A percentile compares a stretch with the other conserved stretches of the same genome.
These are phyloP conservation scores for Chaetops frenatus DNA, from an alignment of 2,113 vertebrate species.

Conservation along the genomic window DNA sequence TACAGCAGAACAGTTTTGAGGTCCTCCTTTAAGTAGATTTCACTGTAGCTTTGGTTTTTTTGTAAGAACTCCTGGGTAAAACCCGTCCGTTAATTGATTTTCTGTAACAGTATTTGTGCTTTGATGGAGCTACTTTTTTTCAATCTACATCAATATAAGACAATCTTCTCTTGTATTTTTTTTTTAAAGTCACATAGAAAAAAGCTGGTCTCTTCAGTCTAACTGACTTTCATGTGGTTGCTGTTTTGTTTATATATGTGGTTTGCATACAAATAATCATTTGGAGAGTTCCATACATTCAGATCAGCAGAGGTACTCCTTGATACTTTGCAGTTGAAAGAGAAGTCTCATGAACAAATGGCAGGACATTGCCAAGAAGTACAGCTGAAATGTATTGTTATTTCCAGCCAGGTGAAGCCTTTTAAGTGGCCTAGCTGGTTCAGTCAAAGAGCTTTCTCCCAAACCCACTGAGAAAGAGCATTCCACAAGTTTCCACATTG, in stretches of 20 bases:
- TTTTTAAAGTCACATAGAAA: background rate
- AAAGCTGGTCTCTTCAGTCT: background rate
- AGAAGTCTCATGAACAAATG: background rate
- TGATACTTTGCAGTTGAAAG: background rate
- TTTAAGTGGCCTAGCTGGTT: background rate
- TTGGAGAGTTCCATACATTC: background rate
- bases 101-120: background rate
- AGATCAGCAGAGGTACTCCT: background rate
- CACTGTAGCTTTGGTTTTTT: background rate
- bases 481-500: background rate
- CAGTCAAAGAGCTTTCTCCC: background rate
- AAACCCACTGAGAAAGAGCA: background rate
- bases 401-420: background rate
- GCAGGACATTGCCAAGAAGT: background rate
- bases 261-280: background rate
- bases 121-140: background rate
- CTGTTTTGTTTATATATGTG: background rate
- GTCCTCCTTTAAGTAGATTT: background rate
- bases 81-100: background rate
- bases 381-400: background rate
- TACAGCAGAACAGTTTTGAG: background rate
- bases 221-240: background rate
- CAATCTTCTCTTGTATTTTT: background rate
- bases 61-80: background rate
- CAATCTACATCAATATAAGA: background rate